Evolutionary conservation across 2,797 vertebrate species (phyloP), one percentile per base, ranked within the genome.

Genomic region (Agapornis canus): DNA sequence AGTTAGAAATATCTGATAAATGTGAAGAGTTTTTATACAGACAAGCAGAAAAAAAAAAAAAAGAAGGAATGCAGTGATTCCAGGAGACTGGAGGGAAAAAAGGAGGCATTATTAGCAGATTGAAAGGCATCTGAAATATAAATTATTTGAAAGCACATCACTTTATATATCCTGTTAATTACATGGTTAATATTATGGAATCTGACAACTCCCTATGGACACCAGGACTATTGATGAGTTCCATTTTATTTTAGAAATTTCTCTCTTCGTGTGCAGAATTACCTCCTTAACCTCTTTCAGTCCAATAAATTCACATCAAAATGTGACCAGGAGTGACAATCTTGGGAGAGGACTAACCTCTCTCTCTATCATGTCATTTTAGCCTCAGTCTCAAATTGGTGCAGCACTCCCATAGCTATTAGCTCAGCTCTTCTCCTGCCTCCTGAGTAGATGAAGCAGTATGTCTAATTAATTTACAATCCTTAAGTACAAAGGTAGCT

Each of bases 241-340:
- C 84, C 82, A 92, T 86, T 94, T 95, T 60, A 94, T 25, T 56
- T 48, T 54, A 65, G 94, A 94, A 94, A 90, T 92, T 81, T 85
- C 66, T 81, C 52, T 92, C 80, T 82, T 90, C 93, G 56, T 75
- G 60, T 47, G 73, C 78, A 86, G 89, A 95, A 96, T 93, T 95
- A 90, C 86, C 94, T 94, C 89, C 90, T 95, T n/a, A 92, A 76
- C 85, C 77, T 95, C 93, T 97, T 94, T 94, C 71, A 77, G 86
- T 63, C 69, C 70, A 95, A 86, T 97, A 97, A 96, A 94, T 89
- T 92, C 92, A 92, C 93, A 94, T 92, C 89, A 96, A 96, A 96
- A 96, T 76, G 78, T 75, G 87, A 95, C 80, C 85, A 95, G 92
- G 86, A 92, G 73, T 77, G 82, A 93, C 84, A 66, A 47, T 79